Base-by-base conservation (phyloP, 2,888 invertebrate genomes). In the Heliconius charithonia region DNA sequence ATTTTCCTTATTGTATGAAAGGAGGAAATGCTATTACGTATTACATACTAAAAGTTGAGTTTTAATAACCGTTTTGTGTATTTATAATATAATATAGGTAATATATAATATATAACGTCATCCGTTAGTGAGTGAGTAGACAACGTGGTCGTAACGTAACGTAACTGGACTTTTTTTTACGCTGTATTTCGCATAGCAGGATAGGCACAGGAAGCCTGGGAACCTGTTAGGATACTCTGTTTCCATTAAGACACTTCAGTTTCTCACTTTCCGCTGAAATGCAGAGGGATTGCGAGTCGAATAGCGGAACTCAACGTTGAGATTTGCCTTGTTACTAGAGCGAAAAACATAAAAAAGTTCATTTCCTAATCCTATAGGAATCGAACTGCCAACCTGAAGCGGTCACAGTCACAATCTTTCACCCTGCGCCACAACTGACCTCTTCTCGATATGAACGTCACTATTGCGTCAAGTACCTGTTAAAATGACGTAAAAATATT, bases 1-100 rank as follows among this genome's bases (percentile, higher is more conserved):
- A 45, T 37, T n/a, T 74, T 74, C 62, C 74, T 74, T 74, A 74
- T 74, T 63, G 62, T 25, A 63, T 63, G 74, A 63, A 74, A 74
- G 63, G 74, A 63, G 74, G 63, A 74, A 74, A 37, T 19, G 7
- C 25, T 25, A 37, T 74, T 74, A 63, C 56, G n/a, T 72, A 22
- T 41, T n/a, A 13, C 22, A 59, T n/a, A 29, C 29, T 56, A 71
- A 45, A 71, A 71, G 71, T 51, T 67, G 51, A 22, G 27, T 29
- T 22, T 10, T 51, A 27, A 71, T 29, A 27, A 29, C 2, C 25
- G 2, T 41, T 69, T 69, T 69, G 10, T n/a, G 7, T 12, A 67
- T 22, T 32, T 32, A 29, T 67, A 25, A 45, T 27, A 51, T 37
- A 37, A 37, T 10, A 37, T 37, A 37, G 37, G 19, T 12, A n/a